phyloP scores from a whole-genome alignment of 2,888 invertebrate genomes.

The Amblyjoppa fuscipennis region DNA sequence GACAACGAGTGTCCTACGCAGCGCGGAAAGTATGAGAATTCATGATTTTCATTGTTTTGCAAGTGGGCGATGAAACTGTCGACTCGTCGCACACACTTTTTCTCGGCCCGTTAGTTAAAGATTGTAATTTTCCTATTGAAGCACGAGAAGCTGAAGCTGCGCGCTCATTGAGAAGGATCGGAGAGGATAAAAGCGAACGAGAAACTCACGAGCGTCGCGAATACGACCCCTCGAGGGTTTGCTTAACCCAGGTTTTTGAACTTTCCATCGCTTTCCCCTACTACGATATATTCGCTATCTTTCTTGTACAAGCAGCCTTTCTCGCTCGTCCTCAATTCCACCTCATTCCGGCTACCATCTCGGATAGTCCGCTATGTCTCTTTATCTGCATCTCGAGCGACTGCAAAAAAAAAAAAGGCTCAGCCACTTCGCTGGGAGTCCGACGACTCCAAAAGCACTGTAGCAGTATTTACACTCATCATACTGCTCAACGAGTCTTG shows the following conservation, averaged over 20 bases:
- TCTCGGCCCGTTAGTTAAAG: slow-evolving; percentile 21
- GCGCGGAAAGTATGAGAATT: background rate
- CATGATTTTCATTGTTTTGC: slow-evolving; percentile 2
- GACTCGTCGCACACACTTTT: background rate
- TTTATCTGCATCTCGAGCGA: slow-evolving; percentile 23
- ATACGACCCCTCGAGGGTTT: slow-evolving; percentile 69
- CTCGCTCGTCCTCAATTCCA: slow-evolving; percentile 38
- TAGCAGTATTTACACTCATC: slow-evolving; percentile 2
- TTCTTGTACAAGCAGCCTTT: slow-evolving; percentile 47
- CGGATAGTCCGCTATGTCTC: slow-evolving; percentile 24
- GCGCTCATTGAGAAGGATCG: slow-evolving; percentile 11
- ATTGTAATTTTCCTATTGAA: slow-evolving; percentile 54
- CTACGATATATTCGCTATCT: slow-evolving; percentile 62
- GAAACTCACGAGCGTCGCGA: slow-evolving; percentile 34
- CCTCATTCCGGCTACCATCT: slow-evolving; percentile 39
- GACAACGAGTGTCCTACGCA: background rate
- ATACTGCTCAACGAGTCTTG: slow-evolving; percentile 2
- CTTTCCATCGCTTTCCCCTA: slow-evolving; percentile 35
- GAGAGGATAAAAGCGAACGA: background rate
- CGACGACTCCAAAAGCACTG: slow-evolving; percentile 6
- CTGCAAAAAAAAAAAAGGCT: slow-evolving; percentile 7
- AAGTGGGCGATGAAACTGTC: background rate
- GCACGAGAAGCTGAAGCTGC: slow-evolving; percentile 24
- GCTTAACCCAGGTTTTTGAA: slow-evolving; percentile 71
- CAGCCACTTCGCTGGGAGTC: slow-evolving; percentile 4